Conservation (phyloP, 2,113 vertebrate species). For the Connochaetes taurinus region DNA sequence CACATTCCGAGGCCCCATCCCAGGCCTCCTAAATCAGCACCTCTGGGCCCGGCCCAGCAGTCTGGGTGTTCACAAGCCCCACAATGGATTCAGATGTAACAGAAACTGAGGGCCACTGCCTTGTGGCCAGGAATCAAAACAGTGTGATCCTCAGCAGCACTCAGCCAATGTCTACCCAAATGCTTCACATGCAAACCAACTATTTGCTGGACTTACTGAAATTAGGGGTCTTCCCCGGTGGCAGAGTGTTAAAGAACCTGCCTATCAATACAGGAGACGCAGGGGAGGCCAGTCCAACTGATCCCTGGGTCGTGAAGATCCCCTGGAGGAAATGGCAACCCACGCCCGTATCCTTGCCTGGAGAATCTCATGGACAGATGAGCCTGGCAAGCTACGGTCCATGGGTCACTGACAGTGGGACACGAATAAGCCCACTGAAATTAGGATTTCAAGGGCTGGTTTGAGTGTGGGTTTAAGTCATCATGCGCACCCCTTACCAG, state of each 20-base stretch:
- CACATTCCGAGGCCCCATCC: background rate
- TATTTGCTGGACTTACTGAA: background rate
- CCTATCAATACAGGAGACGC: fast-evolving
- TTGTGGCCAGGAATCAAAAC: background rate
- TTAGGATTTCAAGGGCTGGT: background rate
- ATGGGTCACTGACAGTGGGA: fast-evolving
- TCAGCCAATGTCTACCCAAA: background rate
- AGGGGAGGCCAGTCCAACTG: background rate
- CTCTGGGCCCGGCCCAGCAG: background rate
- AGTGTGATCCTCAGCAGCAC: background rate
- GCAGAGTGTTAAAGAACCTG: background rate
- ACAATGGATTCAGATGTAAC: background rate
- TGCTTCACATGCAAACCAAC: background rate
- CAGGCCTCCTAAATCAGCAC: background rate
- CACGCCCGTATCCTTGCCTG: background rate
- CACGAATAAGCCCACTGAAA: background rate
- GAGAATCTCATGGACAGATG: background rate
- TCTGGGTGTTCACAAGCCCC: background rate
- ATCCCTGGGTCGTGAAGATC: background rate
- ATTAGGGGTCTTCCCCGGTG: background rate
- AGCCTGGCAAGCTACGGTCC: background rate
- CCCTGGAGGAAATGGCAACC: background rate
- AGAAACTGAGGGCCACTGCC: background rate
- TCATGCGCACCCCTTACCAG: no score
- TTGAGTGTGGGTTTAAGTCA: background rate